Base-by-base conservation (phyloP, 2,113 vertebrate genomes). In the Prolemur simus region DNA sequence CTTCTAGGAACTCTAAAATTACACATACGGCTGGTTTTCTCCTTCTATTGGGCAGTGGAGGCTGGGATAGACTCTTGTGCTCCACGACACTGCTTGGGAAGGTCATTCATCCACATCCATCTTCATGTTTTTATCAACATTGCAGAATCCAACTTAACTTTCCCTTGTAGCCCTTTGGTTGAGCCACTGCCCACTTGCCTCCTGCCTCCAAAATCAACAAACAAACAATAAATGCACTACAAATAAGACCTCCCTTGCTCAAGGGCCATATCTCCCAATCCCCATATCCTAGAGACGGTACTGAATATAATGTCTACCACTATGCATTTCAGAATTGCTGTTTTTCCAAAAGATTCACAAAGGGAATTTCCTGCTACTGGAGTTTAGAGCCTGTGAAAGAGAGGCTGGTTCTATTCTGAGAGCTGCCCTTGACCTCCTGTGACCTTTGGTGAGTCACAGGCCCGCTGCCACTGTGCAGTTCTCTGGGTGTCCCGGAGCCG, bases 391-490 rank as follows among this genome's bases (percentile, higher is more conserved):
- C 42, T 66, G 8, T 32, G 32, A 85, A 20, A 68, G 25, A 60
- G 45, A 42, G 66, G 21, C 37, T 45, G 23, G 10, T 94, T 96
- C 82, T 95, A 89, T 94, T 95, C 47, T 12, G 21, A 68, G 87
- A 0, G 0, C 74, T 87, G 54, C 12, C 82, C 63, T 84, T 93
- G 95, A 76, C 54, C 86, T 13, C 14, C 56, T 0, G 0, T 25
- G 89, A 92, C 74, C 69, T 71, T 49, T n/a, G 1, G 14, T 49
- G 94, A 97, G 63, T 89, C 89, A 68, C 54, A 80, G n/a, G 27
- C n/a, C 8, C 0, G 12, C 39, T 52, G 23, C 39, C 37, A 20
- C 66, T 42, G 54, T 0, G 1, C 37, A 47, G 52, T 10, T 37
- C 25, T 68, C 20, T 69, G 34, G 23, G 17, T 2, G 2, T 64